Base-by-base conservation (phyloP, 2,888 invertebrate genomes). In the Apeira syringaria region DNA sequence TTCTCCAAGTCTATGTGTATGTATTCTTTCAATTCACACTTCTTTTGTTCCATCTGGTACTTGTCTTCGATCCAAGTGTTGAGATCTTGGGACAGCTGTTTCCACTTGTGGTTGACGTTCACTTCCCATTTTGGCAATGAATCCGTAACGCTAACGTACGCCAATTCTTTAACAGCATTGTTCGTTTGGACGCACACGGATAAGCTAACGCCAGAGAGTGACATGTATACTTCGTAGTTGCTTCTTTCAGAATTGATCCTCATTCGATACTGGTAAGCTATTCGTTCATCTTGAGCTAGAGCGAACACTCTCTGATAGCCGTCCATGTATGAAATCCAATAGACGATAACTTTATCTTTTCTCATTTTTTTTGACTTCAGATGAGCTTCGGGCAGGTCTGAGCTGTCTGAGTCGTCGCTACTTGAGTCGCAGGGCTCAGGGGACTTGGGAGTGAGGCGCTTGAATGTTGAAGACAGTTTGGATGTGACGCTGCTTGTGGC, bases 61-160 rank as follows among this genome's bases (percentile, higher is more conserved):
- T 95, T 94, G 53, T 96, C 95, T 72, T 96, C 96, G 30, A 96
- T 88, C 96, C 96, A 96, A 0, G 95, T 92, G 2, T 94, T 94
- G 11, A 96, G 71, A 61, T 96, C 96, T 17, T 95, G 84, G 0
- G 94, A 94, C 1, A 96, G 77, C 18, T 93, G 92, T 70, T 95
- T 96, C 96, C 96, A 96, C 64, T 93, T 93, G 57, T 94, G 93
- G 9, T 94, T 94, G 0, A 96, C 94, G 61, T 94, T 94, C 1
- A 96, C 94, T 74, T 96, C 95, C 96, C 96, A 96, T 45, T 94
- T 90, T 0, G 96, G 94, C 0, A 95, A 91, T 0, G 93, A 92
- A 60, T 94, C 94, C 0, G 91, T 89, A 10, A 95, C 58, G 52
- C 94, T 94, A 0, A 93, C 70, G 56, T 94, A 94, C 0, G 94